Conservation (phyloP, 2,888 invertebrate genomes). For the Tubulanus polymorphus region DNA sequence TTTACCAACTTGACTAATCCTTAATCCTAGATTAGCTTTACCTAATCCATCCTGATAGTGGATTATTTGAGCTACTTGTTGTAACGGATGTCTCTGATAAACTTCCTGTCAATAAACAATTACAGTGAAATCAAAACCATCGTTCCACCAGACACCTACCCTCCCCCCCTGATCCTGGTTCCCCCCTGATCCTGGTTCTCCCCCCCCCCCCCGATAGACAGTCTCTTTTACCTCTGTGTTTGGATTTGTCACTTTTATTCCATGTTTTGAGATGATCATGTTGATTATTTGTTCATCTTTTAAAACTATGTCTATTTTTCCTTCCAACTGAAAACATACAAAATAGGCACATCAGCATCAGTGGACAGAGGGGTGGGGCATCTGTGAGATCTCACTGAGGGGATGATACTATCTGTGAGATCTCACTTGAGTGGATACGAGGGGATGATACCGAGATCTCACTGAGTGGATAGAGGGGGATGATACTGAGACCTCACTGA, state of each 20-base stretch:
- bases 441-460: too few species aligned
- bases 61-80: conserved; percentile 46
- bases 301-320: conserved; percentile 36
- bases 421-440: too few species aligned
- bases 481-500: too few species aligned
- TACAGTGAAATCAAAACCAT: neutral
- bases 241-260: conserved; percentile 40
- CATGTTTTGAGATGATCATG: conserved; percentile 43
- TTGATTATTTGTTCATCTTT: conserved; percentile 40
- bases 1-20: conserved; percentile 40
- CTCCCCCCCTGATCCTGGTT: neutral
- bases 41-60: conserved; percentile 46
- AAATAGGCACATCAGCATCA: conserved; percentile 2
- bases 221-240: conserved; percentile 38
- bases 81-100: conserved; percentile 45
- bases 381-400: too few species aligned
- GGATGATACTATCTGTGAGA: too few species aligned
- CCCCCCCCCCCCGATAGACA: neutral
- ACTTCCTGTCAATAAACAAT: conserved; percentile 32
- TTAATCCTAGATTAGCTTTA: conserved; percentile 43
- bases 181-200: neutral
- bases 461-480: too few species aligned
- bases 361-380: too few species aligned
- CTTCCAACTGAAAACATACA: conserved; percentile 35
- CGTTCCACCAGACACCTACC: neutral